Conservation (phyloP, 2,113 vertebrate species). For the Passer domesticus region DNA sequence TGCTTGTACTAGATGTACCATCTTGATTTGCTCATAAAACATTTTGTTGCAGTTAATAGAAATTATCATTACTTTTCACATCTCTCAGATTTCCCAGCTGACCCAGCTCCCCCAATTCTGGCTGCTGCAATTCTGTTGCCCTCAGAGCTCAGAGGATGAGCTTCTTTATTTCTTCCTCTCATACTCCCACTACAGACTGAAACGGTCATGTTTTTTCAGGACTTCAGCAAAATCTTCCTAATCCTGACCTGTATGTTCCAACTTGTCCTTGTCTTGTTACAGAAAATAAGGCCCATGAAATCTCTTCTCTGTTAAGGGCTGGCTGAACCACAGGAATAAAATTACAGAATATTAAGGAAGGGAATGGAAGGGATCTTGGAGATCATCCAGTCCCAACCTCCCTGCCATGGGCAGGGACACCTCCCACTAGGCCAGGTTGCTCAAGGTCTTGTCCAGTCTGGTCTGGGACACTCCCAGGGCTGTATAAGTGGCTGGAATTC, state of each 20-base stretch:
- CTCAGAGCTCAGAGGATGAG: background rate
- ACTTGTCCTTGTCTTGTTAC: background rate
- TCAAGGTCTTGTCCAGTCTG: background rate
- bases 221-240: background rate
- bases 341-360: background rate
- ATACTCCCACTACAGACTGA: background rate
- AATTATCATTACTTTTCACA: background rate
- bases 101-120: accelerated
- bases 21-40: background rate
- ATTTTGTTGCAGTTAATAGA: background rate
- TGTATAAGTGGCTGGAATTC: background rate
- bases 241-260: background rate
- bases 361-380: background rate
- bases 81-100: background rate
- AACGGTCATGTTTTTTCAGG: background rate
- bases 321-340: background rate
- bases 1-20: background rate
- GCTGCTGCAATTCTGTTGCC: background rate
- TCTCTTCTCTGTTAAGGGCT: background rate
- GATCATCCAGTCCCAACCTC: background rate
- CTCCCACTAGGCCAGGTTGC: background rate
- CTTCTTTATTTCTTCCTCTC: background rate
- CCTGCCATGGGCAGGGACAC: background rate
- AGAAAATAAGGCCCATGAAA: background rate
- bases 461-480: background rate